Evolutionary conservation across 2,797 vertebrate species (phyloP), one percentile per base, ranked within the genome.

Genomic region (Oreochromis mossambicus): DNA sequence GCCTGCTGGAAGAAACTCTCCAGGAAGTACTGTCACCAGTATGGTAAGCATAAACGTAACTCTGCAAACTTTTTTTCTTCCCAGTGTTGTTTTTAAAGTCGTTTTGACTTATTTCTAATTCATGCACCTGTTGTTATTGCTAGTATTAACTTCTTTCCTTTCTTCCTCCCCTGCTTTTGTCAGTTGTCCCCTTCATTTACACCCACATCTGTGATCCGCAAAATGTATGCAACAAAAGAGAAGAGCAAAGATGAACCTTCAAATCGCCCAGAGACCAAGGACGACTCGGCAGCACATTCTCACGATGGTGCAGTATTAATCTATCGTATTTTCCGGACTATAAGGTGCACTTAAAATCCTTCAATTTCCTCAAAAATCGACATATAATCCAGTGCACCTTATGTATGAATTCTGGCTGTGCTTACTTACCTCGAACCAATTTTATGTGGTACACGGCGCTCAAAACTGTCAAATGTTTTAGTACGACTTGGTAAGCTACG

Each of bases 181-280:
- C 87, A 99, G 98, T 94, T 99, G 81, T 99, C 98, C 54, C 98
- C 98, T 52, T 99, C 98, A 87, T 99, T 99, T 91, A 99, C 98
- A 83, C 99, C 99, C 90, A 99, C 99, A 91, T 99, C 99, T 83
- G 98, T 99, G 88, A 99, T 99, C 78, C 98, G 98, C 78, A 99
- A 99, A 95, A 99, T 99, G 99, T 99, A 99, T 0, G 99, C 99
- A 85, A 98, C 98, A 83, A 99, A 99, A 95, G 99, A 99, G 77
- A 99, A 98, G 88, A 97, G 94, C 94, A 97, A 97, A 94, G 99
- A 99, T 83, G 99, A 99, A 32, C 93, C 95, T 80, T 95, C 92
- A 13, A 92, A 95, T 92, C 96, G 93, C 91, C 91, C 95, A 29
- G 97, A 98, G 46, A 92, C 93, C 24, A 98, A 97, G 93, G 98